phyloP scores from a whole-genome alignment of 2,888 invertebrate species.

The Ctenicera cuprea region DNA sequence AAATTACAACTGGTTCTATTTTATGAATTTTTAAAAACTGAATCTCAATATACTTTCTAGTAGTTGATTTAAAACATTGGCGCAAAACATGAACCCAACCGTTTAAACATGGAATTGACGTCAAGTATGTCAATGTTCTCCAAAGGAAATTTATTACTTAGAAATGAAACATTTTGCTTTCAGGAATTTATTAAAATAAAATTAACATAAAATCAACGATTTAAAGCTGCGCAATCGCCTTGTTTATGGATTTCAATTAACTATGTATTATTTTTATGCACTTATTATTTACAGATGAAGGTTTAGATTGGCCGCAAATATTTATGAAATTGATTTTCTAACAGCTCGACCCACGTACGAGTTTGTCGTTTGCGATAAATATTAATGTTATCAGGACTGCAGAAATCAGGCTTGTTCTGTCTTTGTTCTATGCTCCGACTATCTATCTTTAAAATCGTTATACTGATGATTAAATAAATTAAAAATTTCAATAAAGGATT shows the following conservation, averaged over 20 bases:
- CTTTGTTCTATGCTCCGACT: background rate
- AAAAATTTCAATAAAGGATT: slow-evolving; percentile 16
- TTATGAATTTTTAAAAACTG: no score
- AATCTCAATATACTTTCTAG: no score
- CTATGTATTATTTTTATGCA: background rate
- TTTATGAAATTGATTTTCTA: slow-evolving; percentile 5
- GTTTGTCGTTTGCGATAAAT: background rate
- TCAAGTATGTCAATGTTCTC: background rate
- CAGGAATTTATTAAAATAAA: slow-evolving; percentile 1
- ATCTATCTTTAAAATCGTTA: slow-evolving; percentile 6
- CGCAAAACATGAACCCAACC: background rate
- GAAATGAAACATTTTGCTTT: background rate
- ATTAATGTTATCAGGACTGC: background rate
- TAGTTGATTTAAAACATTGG: background rate
- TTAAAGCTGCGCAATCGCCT: background rate
- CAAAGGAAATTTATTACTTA: background rate
- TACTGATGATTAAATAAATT: background rate
- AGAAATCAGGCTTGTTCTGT: background rate
- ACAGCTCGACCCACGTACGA: background rate
- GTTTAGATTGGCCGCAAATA: background rate
- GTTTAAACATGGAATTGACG: background rate
- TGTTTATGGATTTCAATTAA: slow-evolving; percentile 23
- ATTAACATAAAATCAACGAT: slow-evolving; percentile 10
- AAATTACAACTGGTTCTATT: no score
- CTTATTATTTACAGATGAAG: background rate